Conservation (phyloP, 2,888 invertebrate genomes). For the Drosophila buzzatii region DNA sequence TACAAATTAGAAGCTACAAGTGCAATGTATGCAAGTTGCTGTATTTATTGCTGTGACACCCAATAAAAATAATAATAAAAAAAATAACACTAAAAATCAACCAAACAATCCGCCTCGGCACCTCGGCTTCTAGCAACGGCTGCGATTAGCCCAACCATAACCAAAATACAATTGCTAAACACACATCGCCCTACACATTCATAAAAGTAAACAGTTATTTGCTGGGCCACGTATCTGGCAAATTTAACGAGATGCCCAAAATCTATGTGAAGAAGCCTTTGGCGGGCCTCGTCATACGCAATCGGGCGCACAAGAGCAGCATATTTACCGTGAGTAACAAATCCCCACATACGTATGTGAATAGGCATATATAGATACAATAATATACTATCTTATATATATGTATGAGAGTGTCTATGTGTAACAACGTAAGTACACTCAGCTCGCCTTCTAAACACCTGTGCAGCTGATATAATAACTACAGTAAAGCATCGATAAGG, state of each 20-base stretch:
- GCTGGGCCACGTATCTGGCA: conserved; percentile 50
- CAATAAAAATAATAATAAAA: conserved; percentile 16
- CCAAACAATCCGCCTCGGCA: conserved; percentile 9
- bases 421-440: background rate
- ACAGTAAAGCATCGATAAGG: conserved; percentile 32
- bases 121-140: conserved; percentile 20
- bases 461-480: conserved; percentile 49
- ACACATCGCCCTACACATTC: background rate
- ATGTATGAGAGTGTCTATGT: background rate
- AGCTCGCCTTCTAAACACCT: conserved; percentile 39
- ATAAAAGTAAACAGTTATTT: conserved; percentile 15
- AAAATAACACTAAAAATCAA: background rate
- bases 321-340: conserved; percentile 89
- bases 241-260: conserved; percentile 82
- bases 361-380: background rate
- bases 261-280: conserved; percentile 89
- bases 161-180: conserved; percentile 7
- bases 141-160: conserved; percentile 23
- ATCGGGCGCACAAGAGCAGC: conserved; percentile 94
- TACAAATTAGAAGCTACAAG: conserved; percentile 27
- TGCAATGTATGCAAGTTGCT: conserved; percentile 56
- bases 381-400: background rate
- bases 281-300: conserved; percentile 93
- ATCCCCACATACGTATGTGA: background rate
- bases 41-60: conserved; percentile 43